Evolutionary conservation across 92 coral and sea anemone genomes (phyloP).

Genomic region (Desmophyllum pertusum): DNA sequence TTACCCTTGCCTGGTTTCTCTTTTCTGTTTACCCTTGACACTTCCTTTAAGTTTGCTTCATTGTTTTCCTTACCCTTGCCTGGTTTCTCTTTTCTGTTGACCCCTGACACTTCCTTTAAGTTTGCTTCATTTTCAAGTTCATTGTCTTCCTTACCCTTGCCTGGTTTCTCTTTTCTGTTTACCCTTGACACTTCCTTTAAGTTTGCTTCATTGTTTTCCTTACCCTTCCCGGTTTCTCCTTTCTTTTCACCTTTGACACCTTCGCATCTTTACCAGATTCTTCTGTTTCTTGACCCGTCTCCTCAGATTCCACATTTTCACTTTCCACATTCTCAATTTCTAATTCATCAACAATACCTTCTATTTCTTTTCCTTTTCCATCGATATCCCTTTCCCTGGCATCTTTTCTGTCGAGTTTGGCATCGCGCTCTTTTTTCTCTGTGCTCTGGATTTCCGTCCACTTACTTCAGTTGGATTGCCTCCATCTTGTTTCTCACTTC

Average conservation of each 20-base stretch:
- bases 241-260: not conserved
- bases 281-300: not conserved
- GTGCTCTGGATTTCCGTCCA: constrained; percentile 32
- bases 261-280: not conserved
- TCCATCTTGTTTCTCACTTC: not conserved
- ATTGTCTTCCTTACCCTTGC: not conserved
- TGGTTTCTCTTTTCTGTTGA: too few species aligned
- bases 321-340: not conserved
- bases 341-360: not conserved
- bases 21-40: too few species aligned
- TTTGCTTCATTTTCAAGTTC: not conserved
- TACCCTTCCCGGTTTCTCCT: too few species aligned
- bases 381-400: not conserved
- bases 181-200: too few species aligned
- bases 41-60: too few species aligned
- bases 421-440: constrained; percentile 1
- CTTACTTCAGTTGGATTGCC: not conserved
- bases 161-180: too few species aligned
- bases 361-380: not conserved
- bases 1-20: too few species aligned
- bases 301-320: not conserved
- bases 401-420: constrained; percentile 1
- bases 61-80: too few species aligned
- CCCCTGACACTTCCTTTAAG: too few species aligned
- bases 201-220: too few species aligned